Base-by-base conservation (phyloP, 2,888 invertebrate species). In the Drosophila prolongata region DNA sequence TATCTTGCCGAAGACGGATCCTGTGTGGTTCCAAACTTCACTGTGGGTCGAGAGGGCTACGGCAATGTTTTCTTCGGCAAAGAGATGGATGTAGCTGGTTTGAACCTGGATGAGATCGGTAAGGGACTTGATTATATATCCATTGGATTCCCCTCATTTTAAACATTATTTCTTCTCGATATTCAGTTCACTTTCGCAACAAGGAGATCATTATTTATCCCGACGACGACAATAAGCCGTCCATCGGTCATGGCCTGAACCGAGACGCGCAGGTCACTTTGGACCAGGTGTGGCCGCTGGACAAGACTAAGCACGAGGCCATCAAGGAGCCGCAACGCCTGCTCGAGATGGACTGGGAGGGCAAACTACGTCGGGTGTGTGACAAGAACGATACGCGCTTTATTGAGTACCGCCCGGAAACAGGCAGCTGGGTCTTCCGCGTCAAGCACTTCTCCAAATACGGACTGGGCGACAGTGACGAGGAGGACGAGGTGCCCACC, bases 371-470 rank as follows among this genome's bases (percentile, higher is more conserved):
- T 14, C 94, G 95, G 35, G 96, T 96, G 1, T 97, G 98, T 66
- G 95, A 95, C 74, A 97, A 96, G 81, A 96, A 98, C 92, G 96
- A 96, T 73, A 98, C 98, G 0, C 95, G 95, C 58, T 99, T 99
- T 91, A 95, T 98, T 6, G 99, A 99, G 90, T 99, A 98, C 92
- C 94, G 98, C 0, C 97, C 98, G 0, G 97, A 97, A 91, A 98
- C 98, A 2, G 99, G 99, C 27, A 98, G 98, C 59, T 99, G 99
- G 99, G 98, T 98, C 55, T 99, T 99, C 92, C 95, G 96, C 91
- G 97, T 96, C 49, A 96, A 97, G 62, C 98, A 98, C 92, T 98
- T 98, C 92, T 98, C 98, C 14, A 98, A 98, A 90, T 99, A 98
- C 91, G 97, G 97, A 0, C 92, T 97, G 3, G 95, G 95, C 65